Evolutionary conservation across 1,140 invertebrate genomes (phyloP).

Genomic region (Magallana angulata): DNA sequence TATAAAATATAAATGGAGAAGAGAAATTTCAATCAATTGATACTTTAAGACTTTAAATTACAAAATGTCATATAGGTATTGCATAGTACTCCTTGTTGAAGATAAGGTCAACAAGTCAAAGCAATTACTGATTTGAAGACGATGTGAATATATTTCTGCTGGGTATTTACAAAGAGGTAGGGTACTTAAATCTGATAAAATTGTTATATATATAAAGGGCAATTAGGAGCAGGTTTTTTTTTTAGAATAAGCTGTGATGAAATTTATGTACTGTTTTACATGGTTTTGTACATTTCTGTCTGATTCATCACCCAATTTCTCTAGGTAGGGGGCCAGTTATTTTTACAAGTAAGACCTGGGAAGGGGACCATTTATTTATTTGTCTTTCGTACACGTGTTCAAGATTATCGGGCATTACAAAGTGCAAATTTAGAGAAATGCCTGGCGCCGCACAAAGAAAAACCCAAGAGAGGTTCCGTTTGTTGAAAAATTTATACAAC

Average conservation of each 20-base stretch:
- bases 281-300: background rate
- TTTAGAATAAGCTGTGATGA: background rate
- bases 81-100: too few species aligned
- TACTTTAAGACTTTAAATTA: too few species aligned
- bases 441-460: conserved; percentile 9
- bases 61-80: too few species aligned
- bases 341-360: background rate
- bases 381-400: background rate
- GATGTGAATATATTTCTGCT: too few species aligned
- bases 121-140: too few species aligned
- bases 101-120: too few species aligned
- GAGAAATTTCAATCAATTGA: too few species aligned
- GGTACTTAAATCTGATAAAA: too few species aligned
- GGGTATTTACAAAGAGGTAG: too few species aligned
- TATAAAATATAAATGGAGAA: too few species aligned
- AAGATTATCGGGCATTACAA: conserved; percentile 13
- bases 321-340: background rate
- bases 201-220: too few species aligned
- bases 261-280: background rate
- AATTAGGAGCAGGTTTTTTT: too few species aligned
- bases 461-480: background rate
- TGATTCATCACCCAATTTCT: background rate
- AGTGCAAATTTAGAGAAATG: background rate
- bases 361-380: conserved; percentile 16
- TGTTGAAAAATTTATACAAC: background rate